phyloP scores from a whole-genome alignment of 2,113 vertebrate genomes.

The Capra hircus region DNA sequence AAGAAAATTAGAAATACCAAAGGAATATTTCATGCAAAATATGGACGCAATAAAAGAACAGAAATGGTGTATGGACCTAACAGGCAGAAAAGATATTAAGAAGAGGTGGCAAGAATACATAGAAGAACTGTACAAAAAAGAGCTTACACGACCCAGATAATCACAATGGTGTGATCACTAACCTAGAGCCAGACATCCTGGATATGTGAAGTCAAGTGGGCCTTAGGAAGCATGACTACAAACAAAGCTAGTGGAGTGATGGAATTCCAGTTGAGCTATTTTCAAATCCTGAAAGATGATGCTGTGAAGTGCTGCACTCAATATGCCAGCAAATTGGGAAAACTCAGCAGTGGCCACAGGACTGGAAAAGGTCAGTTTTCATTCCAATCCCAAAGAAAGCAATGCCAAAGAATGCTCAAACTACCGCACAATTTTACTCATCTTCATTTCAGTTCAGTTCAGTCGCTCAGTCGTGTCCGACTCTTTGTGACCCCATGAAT shows the following conservation, averaged over 20 bases:
- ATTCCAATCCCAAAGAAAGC: neutral
- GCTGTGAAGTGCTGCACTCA: neutral
- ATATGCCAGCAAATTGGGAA: neutral
- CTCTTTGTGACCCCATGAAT: too few species aligned
- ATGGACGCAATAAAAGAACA: too few species aligned
- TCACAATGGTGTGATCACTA: neutral
- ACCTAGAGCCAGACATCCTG: neutral
- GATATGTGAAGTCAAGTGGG: neutral
- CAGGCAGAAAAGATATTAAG: too few species aligned
- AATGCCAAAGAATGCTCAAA: neutral
- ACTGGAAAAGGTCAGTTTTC: neutral
- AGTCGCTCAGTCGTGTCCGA: too few species aligned
- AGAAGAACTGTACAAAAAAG: too few species aligned
- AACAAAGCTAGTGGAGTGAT: neutral
- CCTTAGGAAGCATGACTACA: neutral
- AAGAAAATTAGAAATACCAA: too few species aligned
- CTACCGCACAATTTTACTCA: neutral
- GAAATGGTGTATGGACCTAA: too few species aligned
- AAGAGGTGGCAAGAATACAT: too few species aligned
- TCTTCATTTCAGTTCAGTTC: neutral
- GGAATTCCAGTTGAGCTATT: neutral
- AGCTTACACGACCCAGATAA: too few species aligned
- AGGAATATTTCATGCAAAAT: too few species aligned
- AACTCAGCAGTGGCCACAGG: neutral
- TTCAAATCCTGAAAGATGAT: neutral